Conservation (phyloP, 2,113 vertebrate species). For the Sterna hirundo region DNA sequence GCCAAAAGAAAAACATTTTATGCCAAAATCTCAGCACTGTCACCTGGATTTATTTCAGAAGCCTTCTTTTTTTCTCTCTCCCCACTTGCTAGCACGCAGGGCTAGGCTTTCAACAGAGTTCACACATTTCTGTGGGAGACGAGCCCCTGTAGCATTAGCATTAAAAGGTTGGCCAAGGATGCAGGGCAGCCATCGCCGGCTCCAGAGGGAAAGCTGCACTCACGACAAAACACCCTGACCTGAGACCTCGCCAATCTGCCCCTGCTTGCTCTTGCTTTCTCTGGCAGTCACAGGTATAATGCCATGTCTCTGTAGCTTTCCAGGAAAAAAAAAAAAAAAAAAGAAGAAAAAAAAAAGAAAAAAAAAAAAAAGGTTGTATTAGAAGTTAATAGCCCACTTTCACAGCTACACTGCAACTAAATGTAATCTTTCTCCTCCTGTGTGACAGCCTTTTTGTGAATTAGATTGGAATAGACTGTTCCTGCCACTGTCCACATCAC, state of each 20-base stretch:
- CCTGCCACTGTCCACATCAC: neutral
- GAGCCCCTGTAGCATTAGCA: neutral
- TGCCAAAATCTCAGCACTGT: neutral
- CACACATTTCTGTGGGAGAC: rapidly evolving
- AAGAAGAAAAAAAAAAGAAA: neutral
- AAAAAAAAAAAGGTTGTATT: neutral
- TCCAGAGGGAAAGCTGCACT: neutral
- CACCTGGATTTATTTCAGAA: neutral
- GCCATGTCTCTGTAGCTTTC: neutral
- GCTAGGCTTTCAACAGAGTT: neutral
- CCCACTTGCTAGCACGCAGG: neutral
- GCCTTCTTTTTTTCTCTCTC: neutral
- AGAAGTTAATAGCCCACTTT: conserved; percentile 54
- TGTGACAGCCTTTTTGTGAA: conserved; percentile 17
- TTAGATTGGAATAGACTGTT: conserved; percentile 22
- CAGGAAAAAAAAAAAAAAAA: neutral
- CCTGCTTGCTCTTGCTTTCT: neutral
- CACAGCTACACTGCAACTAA: neutral
- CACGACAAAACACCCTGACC: neutral
- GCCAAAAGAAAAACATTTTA: neutral
- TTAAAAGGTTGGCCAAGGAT: neutral
- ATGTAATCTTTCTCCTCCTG: conserved; percentile 42
- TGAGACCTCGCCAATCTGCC: neutral
- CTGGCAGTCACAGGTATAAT: conserved; percentile 15
- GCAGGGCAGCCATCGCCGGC: neutral